Conservation (phyloP, 2,797 vertebrate genomes). For the Fratercula arctica region DNA sequence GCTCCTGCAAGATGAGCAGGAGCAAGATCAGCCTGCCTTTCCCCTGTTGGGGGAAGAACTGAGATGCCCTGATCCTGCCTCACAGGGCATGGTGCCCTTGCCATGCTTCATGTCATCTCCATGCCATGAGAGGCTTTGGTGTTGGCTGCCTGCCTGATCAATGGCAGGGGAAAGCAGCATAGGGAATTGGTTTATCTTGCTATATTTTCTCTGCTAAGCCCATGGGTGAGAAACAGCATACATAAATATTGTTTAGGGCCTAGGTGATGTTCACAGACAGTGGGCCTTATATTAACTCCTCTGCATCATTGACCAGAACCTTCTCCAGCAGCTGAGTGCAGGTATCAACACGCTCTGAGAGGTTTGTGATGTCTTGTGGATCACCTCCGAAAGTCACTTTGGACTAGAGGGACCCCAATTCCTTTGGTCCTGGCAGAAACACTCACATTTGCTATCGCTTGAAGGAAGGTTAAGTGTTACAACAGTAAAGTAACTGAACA, state of each 20-base stretch:
- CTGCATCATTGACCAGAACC: neutral
- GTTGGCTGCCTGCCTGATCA: neutral
- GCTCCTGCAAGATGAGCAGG: neutral
- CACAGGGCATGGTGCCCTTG: accelerated
- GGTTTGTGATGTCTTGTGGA: neutral
- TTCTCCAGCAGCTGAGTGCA: neutral
- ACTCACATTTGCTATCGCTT: neutral
- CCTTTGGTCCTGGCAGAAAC: neutral
- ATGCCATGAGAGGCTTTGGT: accelerated
- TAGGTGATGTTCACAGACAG: neutral
- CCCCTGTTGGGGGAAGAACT: neutral
- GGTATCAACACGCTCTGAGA: neutral
- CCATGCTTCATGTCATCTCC: accelerated
- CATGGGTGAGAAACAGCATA: neutral
- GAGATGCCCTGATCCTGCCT: neutral
- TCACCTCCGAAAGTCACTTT: neutral
- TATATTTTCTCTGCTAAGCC: neutral
- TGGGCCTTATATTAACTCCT: neutral
- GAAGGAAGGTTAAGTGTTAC: neutral
- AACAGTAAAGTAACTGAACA: neutral
- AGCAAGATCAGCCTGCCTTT: neutral
- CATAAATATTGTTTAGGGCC: neutral
- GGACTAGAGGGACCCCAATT: neutral
- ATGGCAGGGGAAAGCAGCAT: neutral
- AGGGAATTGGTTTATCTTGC: neutral